Evolutionary conservation across 2,113 vertebrate genomes (phyloP), one percentile per base, ranked within the genome.

Genomic region (Chiloscyllium plagiosum): DNA sequence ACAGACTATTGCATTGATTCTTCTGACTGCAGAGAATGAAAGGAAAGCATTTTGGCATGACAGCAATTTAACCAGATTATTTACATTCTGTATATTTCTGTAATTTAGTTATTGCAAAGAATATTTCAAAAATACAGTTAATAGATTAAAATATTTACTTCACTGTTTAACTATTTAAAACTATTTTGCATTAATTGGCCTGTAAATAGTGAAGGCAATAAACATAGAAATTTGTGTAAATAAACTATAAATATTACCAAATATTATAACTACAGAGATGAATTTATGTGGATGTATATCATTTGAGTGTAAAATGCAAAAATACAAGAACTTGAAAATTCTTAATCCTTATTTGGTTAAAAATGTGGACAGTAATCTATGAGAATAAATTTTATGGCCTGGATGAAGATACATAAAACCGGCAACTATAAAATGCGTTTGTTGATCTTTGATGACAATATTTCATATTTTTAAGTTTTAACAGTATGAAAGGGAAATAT

Each of bases 11-110:
- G 93, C 95, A 78, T 95, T 42, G 83, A 56, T 72, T 95, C 85
- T 96, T 72, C 85, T 52, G 7, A 96, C 13, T 50, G 78, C 50
- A 94, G 68, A 95, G 22, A 87, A 26, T 68, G 87, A 95, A 65
- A 66, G 42, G 1, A 65, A 65, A 66, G 50, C 52, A 89, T 61
- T 95, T 96, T 96, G 96, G 96, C 96, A 96, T 96, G 96, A 96
- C n/a, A 86, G 72, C 68, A 96, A 96, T 95, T 86, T 65, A 50
- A 95, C 29, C 47, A 80, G 80, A n/a, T 26, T 61, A 47, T 72
- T 95, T 37, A 95, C 12, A 29, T 29, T 52, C 19, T 72, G 19
- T 33, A 95, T 33, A 95, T 90, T 90, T 52, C 56, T 95, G 94
- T 70, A 72, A 72, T 95, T 68, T 72, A 50, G 20, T 95, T 95